Evolutionary conservation across 2,113 vertebrate genomes (phyloP).

Genomic region (Ellobius talpinus): DNA sequence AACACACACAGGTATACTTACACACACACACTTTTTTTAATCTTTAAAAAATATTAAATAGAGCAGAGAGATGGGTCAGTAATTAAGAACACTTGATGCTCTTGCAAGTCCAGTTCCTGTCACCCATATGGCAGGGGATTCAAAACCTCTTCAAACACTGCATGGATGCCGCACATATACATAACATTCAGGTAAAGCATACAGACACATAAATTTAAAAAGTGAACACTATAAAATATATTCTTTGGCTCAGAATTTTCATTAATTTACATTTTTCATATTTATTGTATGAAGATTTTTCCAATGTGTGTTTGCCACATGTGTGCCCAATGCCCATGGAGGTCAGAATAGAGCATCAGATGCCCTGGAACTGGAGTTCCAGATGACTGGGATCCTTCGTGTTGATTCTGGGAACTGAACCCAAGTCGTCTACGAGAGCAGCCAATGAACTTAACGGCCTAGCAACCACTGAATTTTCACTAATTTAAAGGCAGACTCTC

Average conservation of each 20-base stretch:
- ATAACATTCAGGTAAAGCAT: background rate
- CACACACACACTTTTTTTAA: too few relatives aligned
- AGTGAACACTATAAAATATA: background rate
- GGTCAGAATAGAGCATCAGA: background rate
- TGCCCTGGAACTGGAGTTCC: background rate
- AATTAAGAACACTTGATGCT: background rate
- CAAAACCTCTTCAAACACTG: background rate
- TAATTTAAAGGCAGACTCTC: background rate
- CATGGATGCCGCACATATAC: too few relatives aligned
- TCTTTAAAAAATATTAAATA: background rate
- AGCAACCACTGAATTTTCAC: conserved; percentile 14
- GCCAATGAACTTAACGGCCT: background rate
- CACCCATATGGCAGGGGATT: background rate
- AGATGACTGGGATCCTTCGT: background rate
- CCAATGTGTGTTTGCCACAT: background rate
- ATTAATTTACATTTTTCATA: background rate
- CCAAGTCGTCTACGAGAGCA: too few relatives aligned
- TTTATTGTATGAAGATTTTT: background rate
- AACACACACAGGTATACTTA: background rate
- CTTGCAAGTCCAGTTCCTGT: background rate
- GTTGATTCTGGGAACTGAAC: background rate
- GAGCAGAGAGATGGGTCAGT: background rate
- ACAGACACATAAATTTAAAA: background rate
- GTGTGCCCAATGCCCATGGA: background rate
- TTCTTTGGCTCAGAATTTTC: conserved; percentile 31